A percentile compares a stretch with the other conserved stretches of the same genome.
These are phyloP conservation scores for Antechinus stuartii DNA, from an alignment of 2,113 vertebrate genomes.

Conservation along the genomic window DNA sequence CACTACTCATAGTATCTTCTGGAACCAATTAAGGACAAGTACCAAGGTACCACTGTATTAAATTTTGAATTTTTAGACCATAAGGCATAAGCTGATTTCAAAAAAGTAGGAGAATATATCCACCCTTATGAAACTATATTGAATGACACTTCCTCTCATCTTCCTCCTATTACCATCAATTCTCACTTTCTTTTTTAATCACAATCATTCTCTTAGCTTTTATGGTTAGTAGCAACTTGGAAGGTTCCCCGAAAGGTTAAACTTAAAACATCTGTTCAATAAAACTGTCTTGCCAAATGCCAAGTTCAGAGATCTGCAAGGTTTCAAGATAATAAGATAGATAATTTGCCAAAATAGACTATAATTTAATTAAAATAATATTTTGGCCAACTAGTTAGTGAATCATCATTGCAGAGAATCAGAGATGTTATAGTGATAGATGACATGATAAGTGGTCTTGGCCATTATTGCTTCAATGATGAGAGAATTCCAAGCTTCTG, in stretches of 20 bases:
- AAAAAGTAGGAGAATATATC: not conserved
- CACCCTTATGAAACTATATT: not conserved
- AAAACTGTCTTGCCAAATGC: not conserved
- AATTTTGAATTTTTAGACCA: not conserved
- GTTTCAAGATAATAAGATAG: not conserved
- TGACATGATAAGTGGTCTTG: not conserved
- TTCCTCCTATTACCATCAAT: not conserved
- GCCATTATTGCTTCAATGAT: not conserved
- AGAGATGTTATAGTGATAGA: not conserved
- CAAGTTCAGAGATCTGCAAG: not conserved
- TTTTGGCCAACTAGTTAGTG: not conserved
- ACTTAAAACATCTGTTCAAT: conserved; percentile 1
- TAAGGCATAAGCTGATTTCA: not conserved
- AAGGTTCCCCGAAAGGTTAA: not conserved
- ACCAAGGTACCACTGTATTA: not conserved
- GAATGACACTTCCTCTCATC: not conserved
- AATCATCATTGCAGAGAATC: not conserved
- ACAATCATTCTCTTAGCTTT: not conserved
- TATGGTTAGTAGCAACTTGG: not conserved
- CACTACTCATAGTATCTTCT: too few species aligned
- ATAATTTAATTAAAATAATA: not conserved
- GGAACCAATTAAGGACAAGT: too few species aligned
- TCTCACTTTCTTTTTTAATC: not conserved
- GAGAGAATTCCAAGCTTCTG: not conserved
- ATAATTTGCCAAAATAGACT: not conserved